A percentile compares a stretch with the other conserved stretches of the same genome.
Evolutionary conservation across 2,888 invertebrate genomes (phyloP).

Genomic region (Proisotoma minuta): DNA sequence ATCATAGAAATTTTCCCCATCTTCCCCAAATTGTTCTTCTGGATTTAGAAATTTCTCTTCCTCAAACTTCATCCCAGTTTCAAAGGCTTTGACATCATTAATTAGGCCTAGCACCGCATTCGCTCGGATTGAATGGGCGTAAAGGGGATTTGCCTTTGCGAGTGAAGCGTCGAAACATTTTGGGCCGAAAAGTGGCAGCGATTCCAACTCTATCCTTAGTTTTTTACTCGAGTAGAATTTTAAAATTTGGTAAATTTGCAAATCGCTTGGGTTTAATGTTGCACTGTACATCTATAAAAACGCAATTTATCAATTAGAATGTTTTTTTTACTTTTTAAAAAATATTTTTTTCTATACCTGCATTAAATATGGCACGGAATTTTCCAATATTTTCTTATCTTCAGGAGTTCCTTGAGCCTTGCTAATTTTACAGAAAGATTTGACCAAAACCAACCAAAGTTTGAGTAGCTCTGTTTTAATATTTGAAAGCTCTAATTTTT

Average conservation of each 20-base stretch:
- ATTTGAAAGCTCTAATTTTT: slow-evolving; percentile 13
- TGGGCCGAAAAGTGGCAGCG: slow-evolving; percentile 43
- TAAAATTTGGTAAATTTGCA: slow-evolving; percentile 31
- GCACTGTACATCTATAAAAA: slow-evolving; percentile 29
- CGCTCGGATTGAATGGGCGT: slow-evolving; percentile 39
- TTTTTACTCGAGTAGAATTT: slow-evolving; percentile 24
- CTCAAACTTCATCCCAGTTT: slow-evolving; percentile 38
- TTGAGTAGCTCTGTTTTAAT: slow-evolving; percentile 27
- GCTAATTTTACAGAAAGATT: slow-evolving; percentile 21
- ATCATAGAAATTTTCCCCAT: slow-evolving; percentile 32
- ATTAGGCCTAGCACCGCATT: slow-evolving; percentile 34
- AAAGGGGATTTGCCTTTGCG: slow-evolving; percentile 38
- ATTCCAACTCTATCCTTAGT: slow-evolving; percentile 23
- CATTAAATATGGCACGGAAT: slow-evolving; percentile 29
- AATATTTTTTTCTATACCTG: slow-evolving; percentile 2
- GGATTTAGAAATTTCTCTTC: slow-evolving; percentile 9
- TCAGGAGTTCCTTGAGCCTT: slow-evolving; percentile 22
- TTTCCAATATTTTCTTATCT: slow-evolving; percentile 33
- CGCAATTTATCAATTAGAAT: slow-evolving; percentile 5
- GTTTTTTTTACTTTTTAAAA: neutral
- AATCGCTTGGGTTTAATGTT: slow-evolving; percentile 24
- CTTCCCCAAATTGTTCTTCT: neutral
- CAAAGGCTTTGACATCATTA: slow-evolving; percentile 34
- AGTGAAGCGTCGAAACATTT: slow-evolving; percentile 31
- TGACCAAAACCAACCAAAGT: slow-evolving; percentile 22